These are phyloP conservation scores for Coturnix japonica DNA, from an alignment of 2,113 vertebrate genomes.

Conservation along the genomic window DNA sequence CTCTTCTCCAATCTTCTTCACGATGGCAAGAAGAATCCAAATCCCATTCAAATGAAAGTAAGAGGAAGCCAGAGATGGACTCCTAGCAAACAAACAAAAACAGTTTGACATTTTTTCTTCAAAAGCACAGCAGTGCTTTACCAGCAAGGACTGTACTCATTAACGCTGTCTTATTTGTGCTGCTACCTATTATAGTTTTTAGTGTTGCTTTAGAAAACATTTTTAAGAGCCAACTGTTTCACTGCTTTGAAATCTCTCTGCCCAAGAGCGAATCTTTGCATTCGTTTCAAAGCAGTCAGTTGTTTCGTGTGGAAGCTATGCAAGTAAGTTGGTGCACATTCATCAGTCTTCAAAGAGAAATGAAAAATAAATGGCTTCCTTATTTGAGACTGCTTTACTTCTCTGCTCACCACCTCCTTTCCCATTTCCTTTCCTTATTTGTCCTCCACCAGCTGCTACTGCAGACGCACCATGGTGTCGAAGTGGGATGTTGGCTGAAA, in stretches of 20 bases:
- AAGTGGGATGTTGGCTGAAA: background rate
- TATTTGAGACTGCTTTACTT: background rate
- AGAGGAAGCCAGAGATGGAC: background rate
- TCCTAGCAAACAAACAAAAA: constrained; percentile 20
- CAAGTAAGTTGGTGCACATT: background rate
- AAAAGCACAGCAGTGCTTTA: constrained; percentile 33
- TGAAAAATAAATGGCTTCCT: background rate
- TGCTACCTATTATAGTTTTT: background rate
- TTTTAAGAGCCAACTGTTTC: constrained; percentile 5
- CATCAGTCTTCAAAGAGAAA: background rate
- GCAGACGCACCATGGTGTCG: fast-evolving
- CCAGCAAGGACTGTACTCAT: constrained; percentile 40
- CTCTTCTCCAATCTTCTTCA: constrained; percentile 3
- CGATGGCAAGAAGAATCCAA: background rate
- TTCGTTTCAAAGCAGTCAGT: background rate
- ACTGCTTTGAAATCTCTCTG: constrained; percentile 37
- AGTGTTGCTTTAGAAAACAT: background rate
- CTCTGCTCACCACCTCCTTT: background rate
- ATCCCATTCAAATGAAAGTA: constrained; percentile 8
- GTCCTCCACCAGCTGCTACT: background rate
- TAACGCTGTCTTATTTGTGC: background rate
- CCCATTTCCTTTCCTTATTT: background rate
- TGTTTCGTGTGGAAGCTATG: background rate
- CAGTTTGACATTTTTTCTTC: constrained; percentile 48
- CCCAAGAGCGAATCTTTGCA: background rate